These are phyloP conservation scores for Minunthozetes semirufus DNA, from an alignment of 2,888 invertebrate genomes.

Conservation along the genomic window DNA sequence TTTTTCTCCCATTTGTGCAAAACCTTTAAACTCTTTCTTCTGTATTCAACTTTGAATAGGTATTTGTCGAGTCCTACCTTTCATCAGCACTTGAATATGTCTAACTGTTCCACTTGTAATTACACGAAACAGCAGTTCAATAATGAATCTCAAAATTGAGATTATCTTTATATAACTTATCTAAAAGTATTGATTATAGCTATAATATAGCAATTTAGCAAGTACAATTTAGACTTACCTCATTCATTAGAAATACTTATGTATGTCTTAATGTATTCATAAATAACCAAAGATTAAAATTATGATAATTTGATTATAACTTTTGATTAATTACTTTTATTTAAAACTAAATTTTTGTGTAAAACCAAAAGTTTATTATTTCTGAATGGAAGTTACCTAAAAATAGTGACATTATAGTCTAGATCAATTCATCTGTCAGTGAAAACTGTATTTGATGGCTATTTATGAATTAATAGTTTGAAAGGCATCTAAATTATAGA, in stretches of 20 bases:
- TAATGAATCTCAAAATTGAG: slow-evolving; percentile 12
- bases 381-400: too few species aligned
- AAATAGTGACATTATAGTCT: too few species aligned
- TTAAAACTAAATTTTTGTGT: too few species aligned
- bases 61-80: slow-evolving; percentile 25
- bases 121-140: slow-evolving; percentile 34
- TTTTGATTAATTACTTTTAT: too few species aligned
- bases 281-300: too few species aligned
- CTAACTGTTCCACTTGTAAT: slow-evolving; percentile 34
- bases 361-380: too few species aligned
- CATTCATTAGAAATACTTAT: too few species aligned
- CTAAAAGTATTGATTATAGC: background rate
- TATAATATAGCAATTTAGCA: background rate
- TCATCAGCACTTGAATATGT: slow-evolving; percentile 24
- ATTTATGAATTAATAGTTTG: background rate
- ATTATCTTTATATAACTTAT: background rate
- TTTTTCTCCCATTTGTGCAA: background rate
- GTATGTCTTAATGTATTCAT: too few species aligned
- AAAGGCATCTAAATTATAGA: background rate
- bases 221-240: background rate
- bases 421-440: too few species aligned
- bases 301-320: too few species aligned
- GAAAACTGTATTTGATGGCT: too few species aligned
- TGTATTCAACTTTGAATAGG: background rate
- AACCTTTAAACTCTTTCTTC: too few species aligned